Evolutionary conservation across 2,888 invertebrate genomes (phyloP).

Genomic region (Lomographa bimaculata): DNA sequence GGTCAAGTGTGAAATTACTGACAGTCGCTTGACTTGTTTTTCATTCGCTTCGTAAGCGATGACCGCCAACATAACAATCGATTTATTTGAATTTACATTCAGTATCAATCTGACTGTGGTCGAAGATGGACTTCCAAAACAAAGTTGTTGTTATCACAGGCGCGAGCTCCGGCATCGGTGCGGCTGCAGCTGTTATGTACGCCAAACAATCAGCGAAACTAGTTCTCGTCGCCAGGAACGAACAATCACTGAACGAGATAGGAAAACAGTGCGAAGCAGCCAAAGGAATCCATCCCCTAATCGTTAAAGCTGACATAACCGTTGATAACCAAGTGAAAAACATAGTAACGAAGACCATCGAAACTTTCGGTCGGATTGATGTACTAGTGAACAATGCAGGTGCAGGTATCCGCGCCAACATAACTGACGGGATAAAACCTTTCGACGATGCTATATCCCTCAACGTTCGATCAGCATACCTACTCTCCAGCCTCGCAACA

Average conservation of each 20-base stretch:
- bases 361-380: constrained; percentile 87
- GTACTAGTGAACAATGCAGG: constrained; percentile 95
- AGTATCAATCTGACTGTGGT: constrained; percentile 36
- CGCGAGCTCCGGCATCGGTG: constrained; percentile 90
- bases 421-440: constrained; percentile 91
- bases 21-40: neutral
- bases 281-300: constrained; percentile 73
- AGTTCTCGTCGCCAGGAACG: constrained; percentile 87
- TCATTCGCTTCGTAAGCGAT: no score
- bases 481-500: constrained; percentile 91
- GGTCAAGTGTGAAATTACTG: neutral
- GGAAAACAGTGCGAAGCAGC: constrained; percentile 81
- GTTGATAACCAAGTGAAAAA: constrained; percentile 86
- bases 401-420: constrained; percentile 87
- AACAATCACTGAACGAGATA: constrained; percentile 85
- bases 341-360: constrained; percentile 86
- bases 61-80: constrained; percentile 5
- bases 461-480: constrained; percentile 91
- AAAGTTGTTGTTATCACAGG: constrained; percentile 87
- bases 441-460: constrained; percentile 93
- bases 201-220: constrained; percentile 86
- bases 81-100: neutral
- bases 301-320: constrained; percentile 86
- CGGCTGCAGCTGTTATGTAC: constrained; percentile 86
- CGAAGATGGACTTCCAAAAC: constrained; percentile 81